Percentiles rank a stretch among this genome's conserved stretches.
These are phyloP conservation scores for Lagothrix lagotricha DNA, from an alignment of 2,797 vertebrate genomes.

Conservation along the genomic window DNA sequence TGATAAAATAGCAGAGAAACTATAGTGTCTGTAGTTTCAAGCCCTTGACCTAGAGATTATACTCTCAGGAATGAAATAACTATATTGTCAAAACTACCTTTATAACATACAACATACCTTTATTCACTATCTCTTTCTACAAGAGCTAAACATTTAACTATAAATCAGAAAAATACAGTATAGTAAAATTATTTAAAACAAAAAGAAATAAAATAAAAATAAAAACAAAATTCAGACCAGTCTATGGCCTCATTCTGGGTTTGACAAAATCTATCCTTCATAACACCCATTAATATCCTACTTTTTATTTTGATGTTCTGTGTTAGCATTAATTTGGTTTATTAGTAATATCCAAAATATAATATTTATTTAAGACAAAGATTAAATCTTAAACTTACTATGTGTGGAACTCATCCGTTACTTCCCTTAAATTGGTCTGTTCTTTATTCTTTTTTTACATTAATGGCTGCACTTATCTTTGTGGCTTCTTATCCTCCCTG, in stretches of 20 bases:
- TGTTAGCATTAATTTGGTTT: background rate
- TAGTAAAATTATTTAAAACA: background rate
- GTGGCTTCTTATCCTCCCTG: background rate
- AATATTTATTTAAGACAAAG: background rate
- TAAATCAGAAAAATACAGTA: background rate
- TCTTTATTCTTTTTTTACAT: background rate
- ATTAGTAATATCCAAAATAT: background rate
- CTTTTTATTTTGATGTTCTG: background rate
- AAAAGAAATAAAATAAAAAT: constrained; percentile 27
- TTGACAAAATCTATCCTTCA: background rate
- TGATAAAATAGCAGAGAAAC: background rate
- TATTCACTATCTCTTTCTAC: background rate
- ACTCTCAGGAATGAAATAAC: background rate
- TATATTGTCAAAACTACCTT: background rate
- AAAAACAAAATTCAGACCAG: background rate
- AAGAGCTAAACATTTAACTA: background rate
- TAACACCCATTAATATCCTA: background rate
- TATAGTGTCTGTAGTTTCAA: background rate
- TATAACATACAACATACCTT: background rate
- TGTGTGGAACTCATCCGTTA: background rate
- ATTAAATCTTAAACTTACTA: background rate
- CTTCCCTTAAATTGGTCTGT: background rate
- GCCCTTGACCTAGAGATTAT: background rate
- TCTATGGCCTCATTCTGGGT: background rate
- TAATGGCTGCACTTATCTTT: background rate